Evolutionary conservation across 2,888 invertebrate species (phyloP).

Genomic region (Camptogramma bilineatum): DNA sequence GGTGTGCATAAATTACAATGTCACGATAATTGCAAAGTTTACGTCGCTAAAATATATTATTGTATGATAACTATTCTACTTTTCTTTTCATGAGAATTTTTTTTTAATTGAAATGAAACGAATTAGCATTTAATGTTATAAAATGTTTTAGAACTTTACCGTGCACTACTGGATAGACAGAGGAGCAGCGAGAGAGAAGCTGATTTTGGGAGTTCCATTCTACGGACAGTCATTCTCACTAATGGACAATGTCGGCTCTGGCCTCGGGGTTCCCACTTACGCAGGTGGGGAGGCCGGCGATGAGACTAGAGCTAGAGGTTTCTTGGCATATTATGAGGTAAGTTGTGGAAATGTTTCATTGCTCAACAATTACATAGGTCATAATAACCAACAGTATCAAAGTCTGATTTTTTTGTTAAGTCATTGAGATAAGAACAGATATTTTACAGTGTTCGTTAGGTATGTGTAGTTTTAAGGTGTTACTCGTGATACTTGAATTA

Average conservation of each 20-base stretch:
- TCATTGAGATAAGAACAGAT: neutral
- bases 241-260: slow-evolving; percentile 87
- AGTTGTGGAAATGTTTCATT: slow-evolving; percentile 15
- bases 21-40: no score
- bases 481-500: neutral
- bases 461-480: no score
- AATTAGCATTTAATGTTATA: neutral
- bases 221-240: slow-evolving; percentile 96
- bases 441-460: neutral
- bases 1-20: no score
- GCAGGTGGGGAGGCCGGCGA: slow-evolving; percentile 96
- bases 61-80: no score
- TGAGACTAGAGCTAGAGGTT: slow-evolving; percentile 94
- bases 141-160: slow-evolving; percentile 89
- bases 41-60: no score
- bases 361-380: no score
- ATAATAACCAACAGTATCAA: neutral
- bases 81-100: no score
- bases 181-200: slow-evolving; percentile 91
- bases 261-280: slow-evolving; percentile 91
- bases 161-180: slow-evolving; percentile 94
- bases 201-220: slow-evolving; percentile 94
- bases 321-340: slow-evolving; percentile 95
- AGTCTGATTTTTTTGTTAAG: neutral
- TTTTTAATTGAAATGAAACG: neutral